Conservation (phyloP, 1,140 invertebrate species). For the Phenacoccus solenopsis region DNA sequence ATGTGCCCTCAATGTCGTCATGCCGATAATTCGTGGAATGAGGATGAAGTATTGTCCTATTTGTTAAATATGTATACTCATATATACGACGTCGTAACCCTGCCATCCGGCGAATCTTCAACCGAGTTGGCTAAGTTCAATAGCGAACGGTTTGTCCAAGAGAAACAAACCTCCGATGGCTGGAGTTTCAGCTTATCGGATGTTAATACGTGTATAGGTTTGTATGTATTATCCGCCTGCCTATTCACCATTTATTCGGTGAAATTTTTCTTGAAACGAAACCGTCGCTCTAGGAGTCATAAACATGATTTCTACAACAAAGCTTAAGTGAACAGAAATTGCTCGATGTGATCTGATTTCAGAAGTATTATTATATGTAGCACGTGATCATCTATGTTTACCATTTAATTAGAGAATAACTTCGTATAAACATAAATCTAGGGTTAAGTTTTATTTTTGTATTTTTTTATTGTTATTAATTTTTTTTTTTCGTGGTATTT, state of each 20-base stretch:
- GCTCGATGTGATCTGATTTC: too few species aligned
- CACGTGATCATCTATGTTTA: too few species aligned
- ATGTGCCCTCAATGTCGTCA: slow-evolving; percentile 58
- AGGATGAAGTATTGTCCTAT: slow-evolving; percentile 55
- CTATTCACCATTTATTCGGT: background rate
- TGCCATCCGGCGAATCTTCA: background rate
- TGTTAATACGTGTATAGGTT: background rate
- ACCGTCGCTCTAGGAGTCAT: background rate
- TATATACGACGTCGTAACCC: slow-evolving; percentile 20
- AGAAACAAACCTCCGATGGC: background rate
- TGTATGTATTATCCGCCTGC: background rate
- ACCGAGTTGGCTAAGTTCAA: background rate
- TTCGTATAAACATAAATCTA: too few species aligned
- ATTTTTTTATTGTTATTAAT: too few species aligned
- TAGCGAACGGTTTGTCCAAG: background rate
- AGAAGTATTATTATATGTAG: too few species aligned
- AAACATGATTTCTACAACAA: background rate
- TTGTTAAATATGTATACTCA: slow-evolving; percentile 58
- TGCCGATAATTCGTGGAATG: slow-evolving; percentile 46
- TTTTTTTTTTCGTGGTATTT: too few species aligned
- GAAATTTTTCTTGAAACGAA: background rate
- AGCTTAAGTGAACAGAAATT: background rate
- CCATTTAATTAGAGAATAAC: too few species aligned
- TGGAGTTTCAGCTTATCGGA: background rate
- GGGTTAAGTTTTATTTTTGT: too few species aligned